These are phyloP conservation scores for Ophioninae sp. DNA, from an alignment of 2,888 invertebrate species.

Conservation along the genomic window DNA sequence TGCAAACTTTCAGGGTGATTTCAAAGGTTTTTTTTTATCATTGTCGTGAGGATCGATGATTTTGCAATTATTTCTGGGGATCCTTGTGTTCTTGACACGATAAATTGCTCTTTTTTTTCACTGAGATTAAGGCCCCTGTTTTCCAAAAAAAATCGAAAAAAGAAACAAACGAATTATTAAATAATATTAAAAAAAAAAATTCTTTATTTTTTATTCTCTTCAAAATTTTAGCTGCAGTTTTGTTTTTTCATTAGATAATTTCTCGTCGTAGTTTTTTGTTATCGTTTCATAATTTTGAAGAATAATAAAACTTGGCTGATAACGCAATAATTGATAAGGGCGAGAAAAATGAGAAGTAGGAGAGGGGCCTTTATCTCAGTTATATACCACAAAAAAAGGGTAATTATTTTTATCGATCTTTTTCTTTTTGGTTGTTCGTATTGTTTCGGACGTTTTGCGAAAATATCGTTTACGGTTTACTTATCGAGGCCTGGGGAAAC, in stretches of 20 bases:
- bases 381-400: slow-evolving; percentile 9
- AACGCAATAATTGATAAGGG: not conserved
- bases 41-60: not conserved
- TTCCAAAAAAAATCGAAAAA: too few relatives aligned
- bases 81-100: too few relatives aligned
- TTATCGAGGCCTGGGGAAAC: slow-evolving; percentile 1
- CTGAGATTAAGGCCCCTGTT: too few relatives aligned
- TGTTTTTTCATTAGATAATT: too few relatives aligned
- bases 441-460: slow-evolving; percentile 4
- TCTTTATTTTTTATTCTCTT: too few relatives aligned
- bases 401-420: not conserved
- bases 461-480: slow-evolving; percentile 18
- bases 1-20: too few relatives aligned
- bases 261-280: too few relatives aligned
- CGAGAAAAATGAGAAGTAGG: too few relatives aligned
- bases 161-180: too few relatives aligned
- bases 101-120: too few relatives aligned
- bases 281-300: too few relatives aligned
- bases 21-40: slow-evolving; percentile 5
- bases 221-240: too few relatives aligned
- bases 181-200: slow-evolving; percentile 19
- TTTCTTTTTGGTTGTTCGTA: not conserved
- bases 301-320: not conserved
- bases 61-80: not conserved
- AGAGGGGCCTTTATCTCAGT: not conserved